These are phyloP conservation scores for Hermaeophaga mercurialis DNA, from an alignment of 2,888 invertebrate species.

Conservation along the genomic window DNA sequence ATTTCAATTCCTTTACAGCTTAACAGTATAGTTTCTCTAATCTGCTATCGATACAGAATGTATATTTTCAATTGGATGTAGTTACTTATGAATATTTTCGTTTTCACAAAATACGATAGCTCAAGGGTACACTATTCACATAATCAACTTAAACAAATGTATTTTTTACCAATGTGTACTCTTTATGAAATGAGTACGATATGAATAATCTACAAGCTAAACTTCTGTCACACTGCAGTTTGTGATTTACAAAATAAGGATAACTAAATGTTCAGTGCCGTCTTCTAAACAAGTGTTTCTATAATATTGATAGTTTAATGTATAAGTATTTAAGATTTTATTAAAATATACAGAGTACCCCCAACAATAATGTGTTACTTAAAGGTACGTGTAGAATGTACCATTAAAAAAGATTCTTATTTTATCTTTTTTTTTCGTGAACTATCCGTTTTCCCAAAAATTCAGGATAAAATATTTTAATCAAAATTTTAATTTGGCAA, in stretches of 20 bases:
- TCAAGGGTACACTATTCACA: constrained; percentile 26
- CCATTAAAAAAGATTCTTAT: no score
- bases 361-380: no score
- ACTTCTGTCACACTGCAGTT: constrained; percentile 23
- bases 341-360: no score
- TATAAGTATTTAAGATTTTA: constrained; percentile 4
- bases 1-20: constrained; percentile 47
- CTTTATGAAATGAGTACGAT: constrained; percentile 24
- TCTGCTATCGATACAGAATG: constrained; percentile 32
- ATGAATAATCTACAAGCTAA: constrained; percentile 36
- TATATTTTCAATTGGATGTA: constrained; percentile 26
- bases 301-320: neutral
- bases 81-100: constrained; percentile 19
- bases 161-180: constrained; percentile 3
- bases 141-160: constrained; percentile 18
- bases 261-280: constrained; percentile 22
- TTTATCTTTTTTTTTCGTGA: no score
- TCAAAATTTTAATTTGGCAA: no score
- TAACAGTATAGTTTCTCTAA: constrained; percentile 37
- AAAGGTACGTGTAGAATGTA: no score
- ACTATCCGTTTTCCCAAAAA: no score
- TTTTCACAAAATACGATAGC: constrained; percentile 16
- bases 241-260: constrained; percentile 23
- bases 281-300: constrained; percentile 12
- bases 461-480: no score